Evolutionary conservation across 2,113 vertebrate species (phyloP).

Genomic region (Microcebus ravelobensis): DNA sequence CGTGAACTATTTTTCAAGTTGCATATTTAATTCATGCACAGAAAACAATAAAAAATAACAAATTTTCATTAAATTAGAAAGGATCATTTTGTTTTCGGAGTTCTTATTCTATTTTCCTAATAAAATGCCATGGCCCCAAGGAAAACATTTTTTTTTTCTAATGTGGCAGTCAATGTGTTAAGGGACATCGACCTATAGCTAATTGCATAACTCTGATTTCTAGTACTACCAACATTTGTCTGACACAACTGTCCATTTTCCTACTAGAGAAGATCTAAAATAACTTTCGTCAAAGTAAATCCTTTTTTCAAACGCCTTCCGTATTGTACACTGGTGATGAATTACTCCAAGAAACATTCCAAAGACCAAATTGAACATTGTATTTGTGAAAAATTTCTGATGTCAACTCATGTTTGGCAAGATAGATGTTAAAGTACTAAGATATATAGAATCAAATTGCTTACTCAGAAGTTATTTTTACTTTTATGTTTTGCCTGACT

Average conservation of each 20-base stretch:
- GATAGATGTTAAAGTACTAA: background rate
- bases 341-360: background rate
- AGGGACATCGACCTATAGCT: background rate
- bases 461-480: constrained; percentile 3
- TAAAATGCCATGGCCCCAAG: too few relatives aligned
- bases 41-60: too few relatives aligned
- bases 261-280: background rate
- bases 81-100: too few relatives aligned
- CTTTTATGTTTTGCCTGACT: background rate
- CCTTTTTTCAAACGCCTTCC: background rate
- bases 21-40: too few relatives aligned
- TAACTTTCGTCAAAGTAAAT: background rate
- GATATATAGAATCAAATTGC: background rate
- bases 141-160: too few relatives aligned
- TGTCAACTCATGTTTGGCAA: background rate
- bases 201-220: background rate
- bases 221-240: background rate
- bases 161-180: background rate
- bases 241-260: background rate
- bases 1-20: too few relatives aligned
- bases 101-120: too few relatives aligned
- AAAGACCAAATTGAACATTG: background rate
- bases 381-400: background rate
- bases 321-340: background rate
- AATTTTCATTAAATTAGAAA: too few relatives aligned